Base-by-base conservation (phyloP, 30 jellyfish, hydroid and myxozoan genomes). In the Rhopilema esculentum region DNA sequence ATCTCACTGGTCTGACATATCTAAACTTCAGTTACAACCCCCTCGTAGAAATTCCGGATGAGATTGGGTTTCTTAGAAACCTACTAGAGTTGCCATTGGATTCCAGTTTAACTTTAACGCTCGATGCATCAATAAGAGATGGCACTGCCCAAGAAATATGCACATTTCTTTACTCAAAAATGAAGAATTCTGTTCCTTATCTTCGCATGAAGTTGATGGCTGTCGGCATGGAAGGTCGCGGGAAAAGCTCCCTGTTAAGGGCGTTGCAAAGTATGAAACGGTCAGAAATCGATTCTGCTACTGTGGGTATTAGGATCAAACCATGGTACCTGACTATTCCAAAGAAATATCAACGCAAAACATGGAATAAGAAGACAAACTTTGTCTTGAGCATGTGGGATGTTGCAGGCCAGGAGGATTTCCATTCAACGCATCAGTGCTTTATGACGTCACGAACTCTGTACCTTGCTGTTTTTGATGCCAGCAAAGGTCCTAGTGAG, bases 331-430 rank as follows among this genome's bases (percentile, higher is more conserved):
- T 95, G 16, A 73, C 81, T 20, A 66, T 80, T 1, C 96, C 98
- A 22, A 92, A 84, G 62, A 82, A 62, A 12, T 53, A 77, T 66
- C 53, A 30, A 67, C 67, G 86, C 26, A 82, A 61, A 75, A 65
- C 32, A 0, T 23, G 66, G 50, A 79, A 75, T 64, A 85, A 87
- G 80, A 84, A 90, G 74, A 87, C 96, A 40, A 18, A 87, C 22
- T 78, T 90, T 49, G 65, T 66, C 4, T 33, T 95, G 52, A 95
- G 81, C 88, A 83, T 93, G 20, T 95, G 99, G 99, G 99, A 95
- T 66, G 87, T 95, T 27, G 97, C 97, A 1, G 99, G 99, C 4
- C 97, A 95, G 66, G 97, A 85, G 53, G 99, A 95, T 67, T 89
- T 95, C 51, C 91, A 90, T 90, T 66, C 97, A 69, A 89, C 97